A percentile compares a stretch with the other conserved stretches of the same genome.
These are phyloP conservation scores for Calypte anna DNA, from an alignment of 2,113 vertebrate genomes.

Conservation along the genomic window DNA sequence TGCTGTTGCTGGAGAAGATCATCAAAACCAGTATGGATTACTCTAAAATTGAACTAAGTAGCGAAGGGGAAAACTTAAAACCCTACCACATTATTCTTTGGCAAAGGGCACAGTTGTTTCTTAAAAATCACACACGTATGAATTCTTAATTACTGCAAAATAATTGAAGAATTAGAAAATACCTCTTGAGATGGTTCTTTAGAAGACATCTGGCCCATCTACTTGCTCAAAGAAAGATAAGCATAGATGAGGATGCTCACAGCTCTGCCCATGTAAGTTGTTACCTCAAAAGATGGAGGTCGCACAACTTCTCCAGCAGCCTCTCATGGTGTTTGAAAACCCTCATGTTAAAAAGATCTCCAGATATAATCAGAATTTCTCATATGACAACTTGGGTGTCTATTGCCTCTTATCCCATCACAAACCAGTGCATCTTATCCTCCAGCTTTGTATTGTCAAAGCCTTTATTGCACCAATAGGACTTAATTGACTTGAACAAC, in stretches of 20 bases:
- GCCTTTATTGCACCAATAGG: not conserved
- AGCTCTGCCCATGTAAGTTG: not conserved
- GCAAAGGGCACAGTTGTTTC: not conserved
- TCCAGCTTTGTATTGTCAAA: not conserved
- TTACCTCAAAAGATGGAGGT: not conserved
- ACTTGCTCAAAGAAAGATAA: not conserved
- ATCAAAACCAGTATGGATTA: not conserved
- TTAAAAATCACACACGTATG: not conserved
- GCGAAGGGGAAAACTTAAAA: not conserved
- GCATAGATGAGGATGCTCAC: fast-evolving
- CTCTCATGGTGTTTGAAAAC: not conserved
- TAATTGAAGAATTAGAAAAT: not conserved
- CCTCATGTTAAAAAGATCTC: not conserved
- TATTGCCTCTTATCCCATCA: not conserved
- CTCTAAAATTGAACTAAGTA: not conserved
- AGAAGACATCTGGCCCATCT: not conserved
- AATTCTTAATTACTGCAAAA: not conserved
- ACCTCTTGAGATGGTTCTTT: not conserved
- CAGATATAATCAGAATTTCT: not conserved
- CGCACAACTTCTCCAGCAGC: not conserved
- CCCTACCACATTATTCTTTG: not conserved
- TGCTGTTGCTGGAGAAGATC: not conserved
- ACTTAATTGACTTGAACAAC: not conserved
- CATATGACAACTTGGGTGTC: not conserved
- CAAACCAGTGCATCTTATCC: not conserved